Conservation (phyloP, 2,797 vertebrate species). For the Coregonus ussuriensis region DNA sequence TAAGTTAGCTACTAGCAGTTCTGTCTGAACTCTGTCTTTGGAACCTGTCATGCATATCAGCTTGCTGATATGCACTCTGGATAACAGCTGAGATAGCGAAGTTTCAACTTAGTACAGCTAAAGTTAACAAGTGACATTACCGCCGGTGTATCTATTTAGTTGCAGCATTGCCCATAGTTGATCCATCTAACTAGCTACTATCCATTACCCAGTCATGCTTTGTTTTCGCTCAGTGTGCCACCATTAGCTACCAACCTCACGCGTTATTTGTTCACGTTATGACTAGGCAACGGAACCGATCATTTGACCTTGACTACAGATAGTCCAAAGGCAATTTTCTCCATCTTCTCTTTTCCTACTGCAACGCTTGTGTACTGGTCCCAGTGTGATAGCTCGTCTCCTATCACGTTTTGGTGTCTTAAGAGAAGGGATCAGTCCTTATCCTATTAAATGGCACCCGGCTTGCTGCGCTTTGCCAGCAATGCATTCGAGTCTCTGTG, state of each 20-base stretch:
- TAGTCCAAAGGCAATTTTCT: slow-evolving; percentile 19
- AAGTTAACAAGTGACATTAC: neutral
- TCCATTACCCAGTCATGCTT: neutral
- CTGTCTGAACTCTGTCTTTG: neutral
- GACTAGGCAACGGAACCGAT: slow-evolving; percentile 8
- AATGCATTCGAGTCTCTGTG: slow-evolving; percentile 40
- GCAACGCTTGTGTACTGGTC: slow-evolving; percentile 37
- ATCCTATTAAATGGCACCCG: slow-evolving; percentile 72
- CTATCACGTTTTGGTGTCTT: slow-evolving; percentile 67
- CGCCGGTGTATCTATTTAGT: neutral
- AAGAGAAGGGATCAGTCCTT: slow-evolving; percentile 69
- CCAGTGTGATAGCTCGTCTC: slow-evolving; percentile 43
- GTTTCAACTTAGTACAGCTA: neutral
- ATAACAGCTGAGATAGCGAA: neutral
- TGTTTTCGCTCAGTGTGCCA: neutral
- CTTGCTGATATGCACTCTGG: neutral
- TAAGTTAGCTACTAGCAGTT: neutral
- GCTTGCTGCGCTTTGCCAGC: slow-evolving; percentile 50
- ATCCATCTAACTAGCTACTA: neutral
- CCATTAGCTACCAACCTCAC: neutral
- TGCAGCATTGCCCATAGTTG: neutral
- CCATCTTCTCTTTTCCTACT: slow-evolving; percentile 2
- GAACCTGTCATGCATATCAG: neutral
- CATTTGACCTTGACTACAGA: slow-evolving; percentile 36
- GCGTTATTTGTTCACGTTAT: slow-evolving; percentile 29